These are phyloP conservation scores for Diplogasteroides magnus DNA, from an alignment of 1,140 invertebrate genomes.

Conservation along the genomic window DNA sequence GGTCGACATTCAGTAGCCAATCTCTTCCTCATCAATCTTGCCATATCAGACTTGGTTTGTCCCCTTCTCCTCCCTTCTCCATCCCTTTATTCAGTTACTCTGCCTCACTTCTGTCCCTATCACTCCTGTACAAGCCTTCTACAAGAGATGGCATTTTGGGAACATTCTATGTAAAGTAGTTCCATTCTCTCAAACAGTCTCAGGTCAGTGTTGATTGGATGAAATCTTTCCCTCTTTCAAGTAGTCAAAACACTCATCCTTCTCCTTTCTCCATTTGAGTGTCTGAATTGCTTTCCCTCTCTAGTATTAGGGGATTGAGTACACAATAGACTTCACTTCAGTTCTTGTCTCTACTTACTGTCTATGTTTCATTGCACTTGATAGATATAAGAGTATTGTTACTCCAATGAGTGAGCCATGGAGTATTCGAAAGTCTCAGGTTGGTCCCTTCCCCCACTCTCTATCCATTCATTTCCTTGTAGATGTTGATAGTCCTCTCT, in stretches of 20 bases:
- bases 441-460: conserved; percentile 48
- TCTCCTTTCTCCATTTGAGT: background rate
- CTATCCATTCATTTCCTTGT: conserved; percentile 43
- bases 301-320: no score
- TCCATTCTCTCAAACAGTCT: conserved; percentile 52
- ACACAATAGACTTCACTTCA: no score
- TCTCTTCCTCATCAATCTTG: conserved; percentile 50
- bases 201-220: conserved; percentile 30
- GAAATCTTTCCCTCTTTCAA: conserved; percentile 6
- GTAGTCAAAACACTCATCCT: conserved; percentile 7
- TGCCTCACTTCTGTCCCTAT: conserved; percentile 55
- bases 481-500: conserved; percentile 36
- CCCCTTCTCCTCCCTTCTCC: background rate
- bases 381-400: conserved; percentile 51
- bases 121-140: conserved; percentile 52
- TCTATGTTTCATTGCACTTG: conserved; percentile 51
- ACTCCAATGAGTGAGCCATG: conserved; percentile 52
- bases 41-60: conserved; percentile 50
- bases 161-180: conserved; percentile 42
- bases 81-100: conserved; percentile 43
- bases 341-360: conserved; percentile 55
- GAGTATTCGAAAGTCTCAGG: conserved; percentile 47
- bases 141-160: conserved; percentile 42
- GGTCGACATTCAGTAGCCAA: conserved; percentile 49
- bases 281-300: background rate